These are phyloP conservation scores for Cataglyphis albicans DNA, from an alignment of 2,888 invertebrate genomes.

Conservation along the genomic window DNA sequence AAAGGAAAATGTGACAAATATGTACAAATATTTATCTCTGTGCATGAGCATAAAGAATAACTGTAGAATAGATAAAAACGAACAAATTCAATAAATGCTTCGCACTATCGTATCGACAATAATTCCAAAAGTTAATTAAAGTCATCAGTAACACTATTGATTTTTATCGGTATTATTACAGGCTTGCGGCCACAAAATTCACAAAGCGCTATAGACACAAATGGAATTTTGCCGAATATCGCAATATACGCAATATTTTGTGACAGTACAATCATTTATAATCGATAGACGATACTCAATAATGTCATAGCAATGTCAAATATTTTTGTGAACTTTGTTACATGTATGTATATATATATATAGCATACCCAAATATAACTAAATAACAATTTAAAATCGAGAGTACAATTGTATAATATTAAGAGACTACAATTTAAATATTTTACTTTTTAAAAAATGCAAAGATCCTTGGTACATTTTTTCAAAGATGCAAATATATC, in stretches of 20 bases:
- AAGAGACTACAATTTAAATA: too few relatives aligned
- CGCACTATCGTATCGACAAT: neutral
- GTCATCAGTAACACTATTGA: slow-evolving; percentile 1
- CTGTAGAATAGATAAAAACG: neutral
- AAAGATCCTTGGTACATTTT: too few relatives aligned
- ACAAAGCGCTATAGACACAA: neutral
- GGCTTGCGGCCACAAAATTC: neutral
- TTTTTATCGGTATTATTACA: neutral
- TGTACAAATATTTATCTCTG: neutral
- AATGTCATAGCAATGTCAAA: neutral
- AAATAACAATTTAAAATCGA: neutral
- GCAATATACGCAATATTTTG: neutral
- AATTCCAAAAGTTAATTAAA: slow-evolving; percentile 32
- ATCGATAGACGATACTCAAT: neutral
- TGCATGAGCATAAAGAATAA: neutral
- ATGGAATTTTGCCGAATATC: slow-evolving; percentile 3
- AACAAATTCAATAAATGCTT: neutral
- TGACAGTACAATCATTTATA: neutral
- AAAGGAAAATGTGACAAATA: neutral
- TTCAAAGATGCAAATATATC: too few relatives aligned
- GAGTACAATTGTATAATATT: too few relatives aligned
- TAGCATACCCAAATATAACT: neutral
- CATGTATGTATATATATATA: neutral
- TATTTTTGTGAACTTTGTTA: neutral
- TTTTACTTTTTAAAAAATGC: too few relatives aligned